Percentiles rank a stretch among this genome's conserved stretches.
Conservation (phyloP, 2,113 vertebrate genomes). For the Sapayoa aenigma region DNA sequence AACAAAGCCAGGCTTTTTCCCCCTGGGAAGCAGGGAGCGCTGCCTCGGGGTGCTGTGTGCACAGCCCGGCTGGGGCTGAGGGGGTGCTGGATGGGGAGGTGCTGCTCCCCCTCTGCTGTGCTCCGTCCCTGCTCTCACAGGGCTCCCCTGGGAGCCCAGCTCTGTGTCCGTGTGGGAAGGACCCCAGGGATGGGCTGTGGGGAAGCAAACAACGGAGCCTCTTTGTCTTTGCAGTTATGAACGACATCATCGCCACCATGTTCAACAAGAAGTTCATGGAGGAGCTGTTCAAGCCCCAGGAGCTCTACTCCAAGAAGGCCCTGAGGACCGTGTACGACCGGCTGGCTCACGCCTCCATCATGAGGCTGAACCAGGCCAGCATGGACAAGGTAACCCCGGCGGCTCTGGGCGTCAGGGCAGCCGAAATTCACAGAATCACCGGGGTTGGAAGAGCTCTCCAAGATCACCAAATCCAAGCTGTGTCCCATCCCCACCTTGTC, state of each 20-base stretch:
- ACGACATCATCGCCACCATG: slow-evolving; percentile 98
- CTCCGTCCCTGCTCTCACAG: no score
- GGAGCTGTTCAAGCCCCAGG: slow-evolving; percentile 96
- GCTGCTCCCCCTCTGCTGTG: not conserved
- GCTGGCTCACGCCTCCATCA: slow-evolving; percentile 95
- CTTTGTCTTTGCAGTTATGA: slow-evolving; percentile 87
- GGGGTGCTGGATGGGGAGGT: no score
- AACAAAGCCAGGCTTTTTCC: not conserved
- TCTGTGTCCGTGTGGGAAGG: not conserved
- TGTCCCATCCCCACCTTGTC: not conserved
- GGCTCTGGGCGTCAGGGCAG: no score
- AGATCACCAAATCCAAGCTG: fast-evolving
- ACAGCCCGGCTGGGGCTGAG: no score
- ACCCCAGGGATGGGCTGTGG: not conserved
- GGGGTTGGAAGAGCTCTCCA: not conserved
- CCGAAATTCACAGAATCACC: fast-evolving
- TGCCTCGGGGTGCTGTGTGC: no score
- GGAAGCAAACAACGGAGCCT: not conserved
- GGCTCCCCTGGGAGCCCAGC: no score
- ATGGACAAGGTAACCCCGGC: slow-evolving; percentile 96
- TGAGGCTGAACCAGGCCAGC: slow-evolving; percentile 97
- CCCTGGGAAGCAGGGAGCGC: not conserved
- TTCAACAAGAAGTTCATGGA: slow-evolving; percentile 97
- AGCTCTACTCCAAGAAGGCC: slow-evolving; percentile 96
- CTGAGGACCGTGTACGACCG: slow-evolving; percentile 92